Evolutionary conservation across 2,113 vertebrate species (phyloP).

Genomic region (Amphiprion ocellaris): DNA sequence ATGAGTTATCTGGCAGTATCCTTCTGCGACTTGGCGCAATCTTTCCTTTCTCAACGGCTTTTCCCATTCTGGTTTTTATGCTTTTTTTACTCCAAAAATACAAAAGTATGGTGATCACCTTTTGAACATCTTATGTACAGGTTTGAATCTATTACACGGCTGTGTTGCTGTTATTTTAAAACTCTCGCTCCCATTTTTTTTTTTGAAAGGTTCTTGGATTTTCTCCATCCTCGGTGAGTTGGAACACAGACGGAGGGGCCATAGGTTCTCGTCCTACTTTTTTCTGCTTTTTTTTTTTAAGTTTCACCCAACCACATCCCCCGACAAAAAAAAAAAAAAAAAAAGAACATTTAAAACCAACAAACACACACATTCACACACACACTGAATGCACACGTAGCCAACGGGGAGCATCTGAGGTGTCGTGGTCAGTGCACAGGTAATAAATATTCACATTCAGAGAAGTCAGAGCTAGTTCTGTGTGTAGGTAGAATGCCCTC

Average conservation of each 20-base stretch:
- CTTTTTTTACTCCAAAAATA: conserved; percentile 83
- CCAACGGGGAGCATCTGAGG: conserved; percentile 76
- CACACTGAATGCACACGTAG: conserved; percentile 38
- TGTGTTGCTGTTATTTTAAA: conserved; percentile 58
- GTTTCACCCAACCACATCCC: conserved; percentile 76
- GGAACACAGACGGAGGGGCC: conserved; percentile 62
- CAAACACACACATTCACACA: conserved; percentile 34
- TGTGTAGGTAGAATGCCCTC: conserved; percentile 27
- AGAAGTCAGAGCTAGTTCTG: conserved; percentile 71
- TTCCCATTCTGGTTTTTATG: conserved; percentile 59
- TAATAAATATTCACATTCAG: conserved; percentile 84
- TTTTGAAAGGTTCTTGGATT: conserved; percentile 60
- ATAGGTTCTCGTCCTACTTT: conserved; percentile 78
- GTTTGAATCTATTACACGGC: conserved; percentile 69
- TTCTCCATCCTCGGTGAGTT: conserved; percentile 54
- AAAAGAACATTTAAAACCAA: conserved; percentile 75
- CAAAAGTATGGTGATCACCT: conserved; percentile 74
- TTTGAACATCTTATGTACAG: conserved; percentile 75
- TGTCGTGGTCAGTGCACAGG: conserved; percentile 76
- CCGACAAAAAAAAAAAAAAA: conserved; percentile 39
- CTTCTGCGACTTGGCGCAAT: conserved; percentile 45
- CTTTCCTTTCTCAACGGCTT: conserved; percentile 54
- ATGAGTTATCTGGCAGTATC: conserved; percentile 75
- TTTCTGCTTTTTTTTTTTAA: conserved; percentile 68
- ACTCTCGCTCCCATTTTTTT: conserved; percentile 81